A percentile compares a stretch with the other conserved stretches of the same genome.
These are phyloP conservation scores for Bungarus multicinctus DNA, from an alignment of 2,113 vertebrate genomes.

Conservation along the genomic window DNA sequence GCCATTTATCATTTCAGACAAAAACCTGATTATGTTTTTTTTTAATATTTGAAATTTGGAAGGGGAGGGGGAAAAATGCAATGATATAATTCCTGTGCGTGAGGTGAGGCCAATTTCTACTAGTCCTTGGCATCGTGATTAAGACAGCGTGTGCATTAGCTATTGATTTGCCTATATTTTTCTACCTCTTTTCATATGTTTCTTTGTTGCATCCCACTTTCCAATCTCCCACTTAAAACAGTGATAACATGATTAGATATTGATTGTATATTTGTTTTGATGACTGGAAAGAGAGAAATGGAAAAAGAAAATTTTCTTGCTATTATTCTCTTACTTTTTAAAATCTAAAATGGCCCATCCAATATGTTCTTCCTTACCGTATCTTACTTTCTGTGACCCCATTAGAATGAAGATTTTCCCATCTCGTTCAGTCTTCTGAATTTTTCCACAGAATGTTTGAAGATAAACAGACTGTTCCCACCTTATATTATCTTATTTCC, in stretches of 20 bases:
- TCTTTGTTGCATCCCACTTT: not conserved
- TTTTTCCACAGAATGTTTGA: not conserved
- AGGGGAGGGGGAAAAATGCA: constrained; percentile 31
- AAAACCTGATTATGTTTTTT: constrained; percentile 53
- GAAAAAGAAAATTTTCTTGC: not conserved
- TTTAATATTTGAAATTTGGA: constrained; percentile 41
- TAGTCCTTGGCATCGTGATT: not conserved
- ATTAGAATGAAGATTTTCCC: not conserved
- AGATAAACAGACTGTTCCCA: not conserved
- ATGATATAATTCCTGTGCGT: not conserved
- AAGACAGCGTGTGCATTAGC: not conserved
- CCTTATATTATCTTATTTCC: not conserved
- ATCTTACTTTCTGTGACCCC: not conserved
- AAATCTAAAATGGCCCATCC: not conserved
- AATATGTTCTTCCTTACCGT: not conserved
- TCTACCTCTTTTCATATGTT: not conserved
- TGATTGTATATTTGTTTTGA: not conserved
- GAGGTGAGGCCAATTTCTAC: constrained; percentile 7
- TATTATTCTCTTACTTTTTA: not conserved
- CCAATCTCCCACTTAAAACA: not conserved
- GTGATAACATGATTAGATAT: not conserved
- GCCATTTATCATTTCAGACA: constrained; percentile 47
- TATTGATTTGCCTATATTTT: not conserved
- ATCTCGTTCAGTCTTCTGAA: not conserved
- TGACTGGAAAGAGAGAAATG: not conserved